Base-by-base conservation (phyloP, 64 coral and sea anemone genomes). In the Acropora tenuis region DNA sequence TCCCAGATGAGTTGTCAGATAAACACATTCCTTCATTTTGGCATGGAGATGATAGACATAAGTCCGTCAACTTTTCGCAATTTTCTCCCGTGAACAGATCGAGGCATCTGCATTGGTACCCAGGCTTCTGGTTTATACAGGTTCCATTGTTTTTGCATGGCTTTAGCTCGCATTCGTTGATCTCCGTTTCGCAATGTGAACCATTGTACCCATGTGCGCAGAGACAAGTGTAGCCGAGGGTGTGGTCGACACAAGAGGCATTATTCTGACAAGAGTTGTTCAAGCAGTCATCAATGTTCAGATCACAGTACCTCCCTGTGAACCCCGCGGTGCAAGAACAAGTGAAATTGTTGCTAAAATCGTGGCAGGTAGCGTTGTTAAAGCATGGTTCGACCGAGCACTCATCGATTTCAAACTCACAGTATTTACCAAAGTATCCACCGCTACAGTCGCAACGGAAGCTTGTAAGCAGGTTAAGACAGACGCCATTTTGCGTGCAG, bases 11-110 rank as follows among this genome's bases (percentile, higher is more conserved):
- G 74, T 78, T 94, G 12, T 83, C 72, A 61, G 66, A 43, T 47
- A 57, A 41, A 41, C 92, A 94, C 49, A 48, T 89, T 44, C 78
- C 92, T 45, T 80, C 92, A 78, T 94, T 94, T 20, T 55, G 43
- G 47, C 92, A 94, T 2, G 92, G 92, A 4, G 73, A 41, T 3
- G 49, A 66, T 4, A 48, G n/a, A 47, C 90, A 92, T 6, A 69
- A 60, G 47, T 94, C 80, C 9, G 43, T 90, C 0, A 92, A 75
- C 16, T 47, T 75, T 86, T 86, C 90, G 55, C 90, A 92, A 44
- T 86, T 72, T 48, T 47, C 59, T 40, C 90, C 90, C 6, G 66
- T 19, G 45, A 68, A 92, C 5, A 86, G 57, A 17, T 60, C 50
- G 1, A 40, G 73, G 63, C 90, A 92, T 15, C 8, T 78, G 63